Base-by-base conservation (phyloP, 2,113 vertebrate genomes). In the Corythoichthys intestinalis region DNA sequence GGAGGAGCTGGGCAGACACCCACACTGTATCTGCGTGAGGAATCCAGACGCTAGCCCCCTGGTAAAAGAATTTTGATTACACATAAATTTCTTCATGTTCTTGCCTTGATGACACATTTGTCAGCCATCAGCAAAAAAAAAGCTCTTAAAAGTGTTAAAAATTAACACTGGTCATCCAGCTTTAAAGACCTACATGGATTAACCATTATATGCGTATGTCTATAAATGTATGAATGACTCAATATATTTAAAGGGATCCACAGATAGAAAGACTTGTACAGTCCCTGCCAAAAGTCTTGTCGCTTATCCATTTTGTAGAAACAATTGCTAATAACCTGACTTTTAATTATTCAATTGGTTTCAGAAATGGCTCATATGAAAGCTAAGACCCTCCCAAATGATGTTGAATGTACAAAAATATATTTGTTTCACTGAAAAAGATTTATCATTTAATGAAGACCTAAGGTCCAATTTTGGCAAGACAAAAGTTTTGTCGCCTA, bases 11-110 rank as follows among this genome's bases (percentile, higher is more conserved):
- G 56, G 91, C 92, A 1, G 73, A 90, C 58, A 83, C 83, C 93
- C 94, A 94, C 48, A 94, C 92, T 14, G 89, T 69, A 0, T 80
- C 71, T 1, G 74, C 78, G 69, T 94, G 91, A 35, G 92, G 89
- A 73, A 93, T 85, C 93, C 94, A 93, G 72, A 94, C 91, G 44
- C 71, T 68, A 1, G 88, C 88, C 28, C 92, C 92, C 94, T 94
- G 69, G 20, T 10, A 66, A 48, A 76, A 4, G 50, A 50, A 48
- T 28, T 41, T 64, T 68, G 66, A 38, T 66, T 28, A 74, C 15
- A 28, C 41, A 11, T 13, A 48, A 59, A 60, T 68, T 50, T 15
- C 54, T 58, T 46, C 61, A 66, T 67, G 58, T 28, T 73, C 78
- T 72, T 69, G 76, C 84, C 85, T 81, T 67, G 57, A 7, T 54